These are phyloP conservation scores for Chironomus riparius DNA, from an alignment of 2,888 invertebrate genomes.

Conservation along the genomic window DNA sequence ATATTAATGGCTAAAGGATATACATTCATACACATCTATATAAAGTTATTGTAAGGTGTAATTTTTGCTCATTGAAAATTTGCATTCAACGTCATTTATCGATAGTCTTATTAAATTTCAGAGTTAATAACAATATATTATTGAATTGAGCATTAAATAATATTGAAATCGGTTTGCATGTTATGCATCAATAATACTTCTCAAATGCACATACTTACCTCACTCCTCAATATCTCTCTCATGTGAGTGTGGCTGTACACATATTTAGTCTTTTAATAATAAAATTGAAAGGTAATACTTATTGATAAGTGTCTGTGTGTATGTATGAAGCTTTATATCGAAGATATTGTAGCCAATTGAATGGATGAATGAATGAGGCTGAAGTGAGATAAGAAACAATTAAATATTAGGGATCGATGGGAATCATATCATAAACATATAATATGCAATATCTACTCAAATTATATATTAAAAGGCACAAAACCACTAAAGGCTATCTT, in stretches of 20 bases:
- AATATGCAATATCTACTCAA: background rate
- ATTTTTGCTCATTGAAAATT: background rate
- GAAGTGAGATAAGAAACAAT: background rate
- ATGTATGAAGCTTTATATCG: too few species aligned
- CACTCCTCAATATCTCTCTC: background rate
- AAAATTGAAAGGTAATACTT: too few species aligned
- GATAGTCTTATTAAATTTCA: slow-evolving; percentile 1
- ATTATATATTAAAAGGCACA: background rate
- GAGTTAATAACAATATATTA: background rate
- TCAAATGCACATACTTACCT: background rate
- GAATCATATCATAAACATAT: background rate
- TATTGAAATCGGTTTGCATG: background rate
- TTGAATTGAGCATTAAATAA: background rate
- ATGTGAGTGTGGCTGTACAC: background rate
- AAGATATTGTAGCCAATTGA: background rate
- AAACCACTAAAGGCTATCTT: background rate
- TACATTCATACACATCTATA: background rate
- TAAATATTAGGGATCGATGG: background rate
- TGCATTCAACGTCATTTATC: background rate
- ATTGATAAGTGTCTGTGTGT: too few species aligned
- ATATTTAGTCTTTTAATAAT: too few species aligned
- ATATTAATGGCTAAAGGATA: background rate
- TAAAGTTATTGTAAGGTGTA: background rate
- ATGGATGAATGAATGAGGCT: background rate
- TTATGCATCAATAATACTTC: background rate